Conservation (phyloP, 2,113 vertebrate genomes). For the Amia ocellicauda region DNA sequence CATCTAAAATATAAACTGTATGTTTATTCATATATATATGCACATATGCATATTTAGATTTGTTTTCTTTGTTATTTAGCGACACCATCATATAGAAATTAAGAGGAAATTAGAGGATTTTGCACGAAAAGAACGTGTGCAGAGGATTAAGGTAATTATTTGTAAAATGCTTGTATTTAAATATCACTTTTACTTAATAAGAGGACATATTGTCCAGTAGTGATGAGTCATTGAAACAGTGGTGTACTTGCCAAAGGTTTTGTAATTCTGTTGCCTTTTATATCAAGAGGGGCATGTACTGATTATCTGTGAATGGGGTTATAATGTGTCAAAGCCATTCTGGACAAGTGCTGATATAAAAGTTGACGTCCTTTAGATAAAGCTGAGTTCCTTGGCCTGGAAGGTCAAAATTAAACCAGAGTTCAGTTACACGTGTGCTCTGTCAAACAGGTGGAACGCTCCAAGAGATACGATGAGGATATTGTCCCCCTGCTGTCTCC, state of each 20-base stretch:
- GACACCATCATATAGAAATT: slow-evolving; percentile 71
- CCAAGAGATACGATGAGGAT: slow-evolving; percentile 58
- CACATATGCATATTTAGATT: background rate
- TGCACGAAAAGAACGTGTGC: slow-evolving; percentile 59
- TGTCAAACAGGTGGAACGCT: slow-evolving; percentile 64
- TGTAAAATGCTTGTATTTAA: background rate
- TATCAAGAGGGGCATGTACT: too few relatives aligned
- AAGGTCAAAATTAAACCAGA: background rate
- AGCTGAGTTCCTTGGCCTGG: too few relatives aligned
- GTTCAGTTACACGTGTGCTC: slow-evolving; percentile 6
- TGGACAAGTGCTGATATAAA: too few relatives aligned
- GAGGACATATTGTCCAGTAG: too few relatives aligned
- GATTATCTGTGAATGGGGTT: too few relatives aligned
- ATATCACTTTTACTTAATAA: too few relatives aligned
- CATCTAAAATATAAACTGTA: too few relatives aligned
- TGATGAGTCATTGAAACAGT: too few relatives aligned
- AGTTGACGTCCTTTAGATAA: too few relatives aligned
- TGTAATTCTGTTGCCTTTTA: background rate
- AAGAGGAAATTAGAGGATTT: slow-evolving; percentile 72
- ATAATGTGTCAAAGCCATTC: too few relatives aligned
- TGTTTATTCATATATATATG: too few relatives aligned
- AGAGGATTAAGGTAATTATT: slow-evolving; percentile 73
- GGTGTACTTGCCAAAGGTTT: too few relatives aligned
- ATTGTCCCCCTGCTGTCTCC: slow-evolving; percentile 56
- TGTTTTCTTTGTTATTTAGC: slow-evolving; percentile 50